These are phyloP conservation scores for Anoplius nigerrimus DNA, from an alignment of 2,888 invertebrate genomes.

Conservation along the genomic window DNA sequence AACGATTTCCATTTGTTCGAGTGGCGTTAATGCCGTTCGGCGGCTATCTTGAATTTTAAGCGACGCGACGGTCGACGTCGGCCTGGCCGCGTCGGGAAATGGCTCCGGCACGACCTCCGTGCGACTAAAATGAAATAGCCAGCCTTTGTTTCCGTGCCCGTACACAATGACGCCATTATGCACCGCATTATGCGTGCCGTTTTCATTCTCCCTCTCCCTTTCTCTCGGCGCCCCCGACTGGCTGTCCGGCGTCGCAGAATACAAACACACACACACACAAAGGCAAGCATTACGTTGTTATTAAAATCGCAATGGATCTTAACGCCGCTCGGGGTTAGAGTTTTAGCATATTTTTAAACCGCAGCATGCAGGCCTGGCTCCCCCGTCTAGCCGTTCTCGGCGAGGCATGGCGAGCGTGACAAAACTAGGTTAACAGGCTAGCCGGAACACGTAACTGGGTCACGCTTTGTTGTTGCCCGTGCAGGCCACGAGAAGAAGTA, in stretches of 20 bases:
- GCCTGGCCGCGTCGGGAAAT: background rate
- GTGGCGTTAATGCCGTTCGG: background rate
- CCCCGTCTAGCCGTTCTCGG: slow-evolving; percentile 18
- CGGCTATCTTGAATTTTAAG: slow-evolving; percentile 29
- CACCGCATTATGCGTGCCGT: slow-evolving; percentile 26
- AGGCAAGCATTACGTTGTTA: background rate
- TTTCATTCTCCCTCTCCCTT: slow-evolving; percentile 17
- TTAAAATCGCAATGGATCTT: too few species aligned
- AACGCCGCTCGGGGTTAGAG: too few species aligned
- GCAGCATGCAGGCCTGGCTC: background rate
- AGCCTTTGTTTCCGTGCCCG: slow-evolving; percentile 31
- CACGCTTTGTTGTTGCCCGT: slow-evolving; percentile 28
- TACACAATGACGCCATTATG: slow-evolving; percentile 30
- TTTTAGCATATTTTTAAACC: slow-evolving; percentile 20
- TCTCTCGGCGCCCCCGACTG: background rate
- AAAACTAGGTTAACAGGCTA: slow-evolving; percentile 46
- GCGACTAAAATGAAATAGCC: slow-evolving; percentile 17
- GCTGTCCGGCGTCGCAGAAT: background rate
- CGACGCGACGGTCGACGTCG: background rate
- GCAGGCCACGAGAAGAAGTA: too few species aligned
- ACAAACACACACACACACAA: background rate
- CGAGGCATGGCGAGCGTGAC: slow-evolving; percentile 19
- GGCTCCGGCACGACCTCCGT: slow-evolving; percentile 16
- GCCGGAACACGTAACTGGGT: slow-evolving; percentile 42
- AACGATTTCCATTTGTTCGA: slow-evolving; percentile 25